Conservation (phyloP, 1,140 invertebrate species). For the Cydia amplana region DNA sequence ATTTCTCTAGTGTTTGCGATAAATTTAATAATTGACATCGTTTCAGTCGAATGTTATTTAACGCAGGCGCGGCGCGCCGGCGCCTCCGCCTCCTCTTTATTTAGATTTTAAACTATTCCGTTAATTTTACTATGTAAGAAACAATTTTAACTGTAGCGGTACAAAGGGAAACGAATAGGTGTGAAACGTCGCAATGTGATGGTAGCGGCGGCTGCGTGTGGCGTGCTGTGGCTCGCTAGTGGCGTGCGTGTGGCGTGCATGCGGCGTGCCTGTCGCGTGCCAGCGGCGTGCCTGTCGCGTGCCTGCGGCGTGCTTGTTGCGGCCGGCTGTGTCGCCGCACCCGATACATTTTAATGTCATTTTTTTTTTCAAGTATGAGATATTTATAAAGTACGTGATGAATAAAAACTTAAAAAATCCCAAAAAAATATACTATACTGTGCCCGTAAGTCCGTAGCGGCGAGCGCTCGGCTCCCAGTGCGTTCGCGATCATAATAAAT, state of each 20-base stretch:
- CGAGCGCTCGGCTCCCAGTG: conserved; percentile 42
- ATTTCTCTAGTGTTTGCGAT: conserved; percentile 81
- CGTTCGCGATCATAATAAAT: conserved; percentile 58
- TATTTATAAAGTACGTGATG: conserved; percentile 78
- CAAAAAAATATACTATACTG: conserved; percentile 59
- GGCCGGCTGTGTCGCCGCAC: conserved; percentile 49
- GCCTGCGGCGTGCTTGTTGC: conserved; percentile 42
- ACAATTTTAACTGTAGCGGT: conserved; percentile 70
- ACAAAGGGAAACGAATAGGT: conserved; percentile 66
- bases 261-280: conserved; percentile 10
- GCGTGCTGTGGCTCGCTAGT: neutral
- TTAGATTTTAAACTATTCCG: conserved; percentile 78
- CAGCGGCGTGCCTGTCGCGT: neutral
- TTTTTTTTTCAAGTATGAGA: conserved; percentile 78
- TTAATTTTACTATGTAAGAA: conserved; percentile 77
- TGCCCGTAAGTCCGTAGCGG: conserved; percentile 36
- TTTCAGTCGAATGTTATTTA: conserved; percentile 71
- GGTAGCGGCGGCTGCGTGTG: conserved; percentile 39
- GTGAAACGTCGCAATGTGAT: conserved; percentile 61
- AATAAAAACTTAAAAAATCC: conserved; percentile 69
- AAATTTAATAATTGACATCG: conserved; percentile 77
- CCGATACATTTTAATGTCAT: conserved; percentile 75
- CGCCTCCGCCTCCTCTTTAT: conserved; percentile 59
- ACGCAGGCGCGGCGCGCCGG: conserved; percentile 39
- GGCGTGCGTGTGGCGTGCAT: conserved; percentile 38